Base-by-base conservation (phyloP, 2,888 invertebrate genomes). In the Liopterus haemorrhoidalis region DNA sequence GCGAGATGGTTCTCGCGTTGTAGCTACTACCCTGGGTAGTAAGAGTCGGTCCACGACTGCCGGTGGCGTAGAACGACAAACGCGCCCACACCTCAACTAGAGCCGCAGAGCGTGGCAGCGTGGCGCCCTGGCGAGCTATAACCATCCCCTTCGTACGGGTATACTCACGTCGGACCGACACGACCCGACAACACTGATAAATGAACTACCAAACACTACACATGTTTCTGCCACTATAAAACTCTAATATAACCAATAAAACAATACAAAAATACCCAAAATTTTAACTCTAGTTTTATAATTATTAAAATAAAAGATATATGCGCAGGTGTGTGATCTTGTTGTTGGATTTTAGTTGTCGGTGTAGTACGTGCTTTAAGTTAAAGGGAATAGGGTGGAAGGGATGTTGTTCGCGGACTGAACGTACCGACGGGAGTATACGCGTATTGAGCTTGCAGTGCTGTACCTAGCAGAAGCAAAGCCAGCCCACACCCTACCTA, bases 71-170 rank as follows among this genome's bases (percentile, higher is more conserved):
- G n/a, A n/a, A n/a, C n/a, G n/a, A n/a, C n/a, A n/a, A n/a, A n/a
- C n/a, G n/a, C n/a, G n/a, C n/a, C n/a, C n/a, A n/a, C n/a, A n/a
- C n/a, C n/a, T n/a, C n/a, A 24, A 33, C 6, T 4, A 21, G 19
- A 16, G 30, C 9, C 21, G 41, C 32, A 22, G 42, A 35, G 43
- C 45, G 49, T 39, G 19, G 50, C 32, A 42, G 33, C 33, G 44
- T 35, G 45, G 44, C 46, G 24, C 35, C 22, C 66, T 65, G 60
- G 63, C 63, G 65, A 65, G 65, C 65, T 59, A 63, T 67, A 67
- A 67, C 67, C 67, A 65, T 66, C 68, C 65, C 59, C 67, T 64
- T 62, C 61, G 60, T 59, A 55, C 48, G 62, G 60, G 60, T 66
- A 66, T 61, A 66, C 59, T 55, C 49, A 49, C 43, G 60, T 65